phyloP scores from a whole-genome alignment of 2,888 invertebrate species.

The Aspidiotus rigidus region DNA sequence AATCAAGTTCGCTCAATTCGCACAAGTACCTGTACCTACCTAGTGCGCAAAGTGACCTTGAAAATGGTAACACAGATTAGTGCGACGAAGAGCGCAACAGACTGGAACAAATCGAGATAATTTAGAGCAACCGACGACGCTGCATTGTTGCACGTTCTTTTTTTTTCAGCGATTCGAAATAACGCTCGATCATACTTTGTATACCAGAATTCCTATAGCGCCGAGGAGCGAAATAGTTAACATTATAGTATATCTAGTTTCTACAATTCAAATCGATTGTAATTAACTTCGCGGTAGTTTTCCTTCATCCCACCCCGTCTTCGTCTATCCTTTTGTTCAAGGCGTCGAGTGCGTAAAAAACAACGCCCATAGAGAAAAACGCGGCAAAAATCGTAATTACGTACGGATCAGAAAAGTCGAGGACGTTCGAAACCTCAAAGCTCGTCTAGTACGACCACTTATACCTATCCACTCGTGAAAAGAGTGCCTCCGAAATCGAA shows the following conservation, averaged over 20 bases:
- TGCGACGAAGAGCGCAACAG: slow-evolving; percentile 20
- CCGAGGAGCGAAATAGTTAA: too few species aligned
- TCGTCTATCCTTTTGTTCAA: neutral
- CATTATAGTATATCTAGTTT: too few species aligned
- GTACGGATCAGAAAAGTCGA: slow-evolving; percentile 1
- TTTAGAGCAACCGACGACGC: slow-evolving; percentile 13
- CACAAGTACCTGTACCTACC: neutral
- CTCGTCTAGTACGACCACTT: too few species aligned
- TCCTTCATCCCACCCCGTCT: neutral
- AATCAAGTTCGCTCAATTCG: slow-evolving; percentile 21
- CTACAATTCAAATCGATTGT: neutral
- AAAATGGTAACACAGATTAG: slow-evolving; percentile 27
- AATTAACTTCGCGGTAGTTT: neutral
- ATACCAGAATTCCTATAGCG: too few species aligned
- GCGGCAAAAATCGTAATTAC: slow-evolving; percentile 4
- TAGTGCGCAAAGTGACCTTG: slow-evolving; percentile 15
- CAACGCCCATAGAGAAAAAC: neutral
- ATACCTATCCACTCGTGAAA: too few species aligned
- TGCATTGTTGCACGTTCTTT: too few species aligned
- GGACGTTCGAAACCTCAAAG: neutral
- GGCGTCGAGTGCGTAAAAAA: neutral
- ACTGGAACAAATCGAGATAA: slow-evolving; percentile 28
- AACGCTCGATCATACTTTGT: too few species aligned
- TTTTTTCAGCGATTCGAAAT: too few species aligned
- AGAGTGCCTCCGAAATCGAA: too few species aligned